Base-by-base conservation (phyloP, 2,888 invertebrate species). In the Melanophora roralis region DNA sequence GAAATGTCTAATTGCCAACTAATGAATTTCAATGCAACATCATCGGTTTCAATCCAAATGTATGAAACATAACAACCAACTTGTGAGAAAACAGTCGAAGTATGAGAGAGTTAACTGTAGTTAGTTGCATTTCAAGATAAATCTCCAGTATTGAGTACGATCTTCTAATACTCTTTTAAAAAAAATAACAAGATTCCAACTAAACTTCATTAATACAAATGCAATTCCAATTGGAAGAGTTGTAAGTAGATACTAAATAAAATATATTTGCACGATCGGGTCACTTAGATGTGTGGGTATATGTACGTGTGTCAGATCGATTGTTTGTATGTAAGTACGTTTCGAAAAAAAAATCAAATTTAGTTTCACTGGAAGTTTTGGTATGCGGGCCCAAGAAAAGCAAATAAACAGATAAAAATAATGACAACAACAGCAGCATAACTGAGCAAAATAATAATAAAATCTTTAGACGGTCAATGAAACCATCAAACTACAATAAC, bases 341-440 rank as follows among this genome's bases (percentile, higher is more conserved):
- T 5, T 27, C 27, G 11, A 23, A 11, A 19, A 51, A 21, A 62
- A 47, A 51, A 47, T 9, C 14, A 14, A 64, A 72, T 71, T 32
- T 43, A 67, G 76, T 81, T 82, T 64, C 62, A 81, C 78, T 81
- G 82, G 82, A 82, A 82, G 77, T 53, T 77, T 62, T 81, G 81
- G 82, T 82, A 82, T 82, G 82, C 78, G 71, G 79, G 78, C 65
- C 75, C 74, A 68, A 78, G 47, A 16, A 45, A 34, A 45, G 19
- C 23, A 9, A 47, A 55, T 23, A 27, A 38, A 74, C n/a, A 34
- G 32, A 60, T 12, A 55, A 8, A 53, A 27, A 51, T 27, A 5
- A 27, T 16, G 45, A 43, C 1, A 65, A 38, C 11, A 74, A n/a
- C 51, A 40, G 32, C 6, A 51, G 23, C 23, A 16, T n/a, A 75